Base-by-base conservation (phyloP, 1,140 invertebrate species). In the Euborellia annulipes region DNA sequence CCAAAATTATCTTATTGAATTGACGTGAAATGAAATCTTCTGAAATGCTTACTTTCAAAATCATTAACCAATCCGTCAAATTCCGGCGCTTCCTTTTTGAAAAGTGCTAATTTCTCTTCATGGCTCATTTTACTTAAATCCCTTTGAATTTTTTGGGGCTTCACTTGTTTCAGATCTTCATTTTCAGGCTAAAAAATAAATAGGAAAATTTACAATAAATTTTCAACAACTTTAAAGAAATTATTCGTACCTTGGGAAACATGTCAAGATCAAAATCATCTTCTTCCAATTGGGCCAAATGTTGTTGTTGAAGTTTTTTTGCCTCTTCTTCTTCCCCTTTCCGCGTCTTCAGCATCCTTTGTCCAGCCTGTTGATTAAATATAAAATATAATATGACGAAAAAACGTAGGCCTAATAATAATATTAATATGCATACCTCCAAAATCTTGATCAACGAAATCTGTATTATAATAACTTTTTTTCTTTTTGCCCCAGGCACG, bases 391-490 rank as follows among this genome's bases (percentile, higher is more conserved):
- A n/a, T n/a, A n/a, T 9, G 18, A 40, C 17, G 14, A 47, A 16
- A 43, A 27, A 19, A 40, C 7, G 43, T 21, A 45, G 19, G 36
- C 21, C 34, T 47, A 13, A n/a, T n/a, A n/a, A n/a, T n/a, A n/a
- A n/a, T n/a, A n/a, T n/a, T n/a, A n/a, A n/a, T n/a, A n/a, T n/a
- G n/a, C 13, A 55, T 50, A 55, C 69, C 77, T 32, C 78, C 74
- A 71, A 82, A 87, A 66, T 91, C 86, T 52, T 79, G 71, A 68
- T 91, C 86, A 13, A 89, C 76, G 64, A 85, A 90, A 68, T 91
- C 86, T 1, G 87, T 85, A 36, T 79, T 78, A 62, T 89, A 90
- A 62, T 78, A 94, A 34, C 70, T 68, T 51, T 64, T 73, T 52
- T 81, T 82, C 48, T 81, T 81, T 54, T 76, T 77, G 9, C 89